These are phyloP conservation scores for Phenganax marumi DNA, from an alignment of 92 coral and sea anemone species.

Conservation along the genomic window DNA sequence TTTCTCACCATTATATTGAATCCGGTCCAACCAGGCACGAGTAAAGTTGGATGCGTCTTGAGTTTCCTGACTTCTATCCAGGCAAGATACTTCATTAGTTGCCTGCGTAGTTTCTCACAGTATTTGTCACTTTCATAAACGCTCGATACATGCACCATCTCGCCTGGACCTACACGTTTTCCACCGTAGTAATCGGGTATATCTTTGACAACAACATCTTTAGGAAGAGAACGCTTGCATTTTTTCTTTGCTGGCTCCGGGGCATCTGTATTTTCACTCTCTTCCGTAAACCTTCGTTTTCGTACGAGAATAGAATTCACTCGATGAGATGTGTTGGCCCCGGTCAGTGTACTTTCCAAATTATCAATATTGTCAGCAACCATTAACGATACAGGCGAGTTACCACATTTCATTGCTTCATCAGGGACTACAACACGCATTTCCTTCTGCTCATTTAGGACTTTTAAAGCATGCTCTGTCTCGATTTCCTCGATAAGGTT, in stretches of 20 bases:
- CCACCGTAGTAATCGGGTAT: slow-evolving; percentile 19
- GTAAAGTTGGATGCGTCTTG: slow-evolving; percentile 41
- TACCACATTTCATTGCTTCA: not conserved
- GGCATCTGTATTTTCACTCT: not conserved
- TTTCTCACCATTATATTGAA: slow-evolving; percentile 44
- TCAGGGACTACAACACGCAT: slow-evolving; percentile 42
- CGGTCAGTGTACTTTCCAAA: slow-evolving; percentile 1
- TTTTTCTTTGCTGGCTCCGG: not conserved
- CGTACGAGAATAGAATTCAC: slow-evolving; percentile 12
- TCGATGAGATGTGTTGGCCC: not conserved
- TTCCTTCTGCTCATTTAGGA: slow-evolving; percentile 40
- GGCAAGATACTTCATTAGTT: slow-evolving; percentile 8
- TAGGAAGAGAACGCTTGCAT: slow-evolving; percentile 10
- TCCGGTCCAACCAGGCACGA: slow-evolving; percentile 65
- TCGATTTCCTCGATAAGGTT: slow-evolving; percentile 48
- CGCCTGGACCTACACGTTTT: slow-evolving; percentile 1
- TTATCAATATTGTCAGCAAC: slow-evolving; percentile 14
- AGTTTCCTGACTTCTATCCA: slow-evolving; percentile 14
- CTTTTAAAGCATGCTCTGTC: slow-evolving; percentile 47
- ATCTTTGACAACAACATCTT: not conserved
- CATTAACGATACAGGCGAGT: slow-evolving; percentile 9
- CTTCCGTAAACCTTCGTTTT: not conserved
- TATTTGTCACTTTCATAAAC: not conserved
- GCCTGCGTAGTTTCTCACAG: not conserved
- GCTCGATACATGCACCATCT: not conserved